phyloP scores from a whole-genome alignment of 2,888 invertebrate genomes.

The Nowickia ferox region DNA sequence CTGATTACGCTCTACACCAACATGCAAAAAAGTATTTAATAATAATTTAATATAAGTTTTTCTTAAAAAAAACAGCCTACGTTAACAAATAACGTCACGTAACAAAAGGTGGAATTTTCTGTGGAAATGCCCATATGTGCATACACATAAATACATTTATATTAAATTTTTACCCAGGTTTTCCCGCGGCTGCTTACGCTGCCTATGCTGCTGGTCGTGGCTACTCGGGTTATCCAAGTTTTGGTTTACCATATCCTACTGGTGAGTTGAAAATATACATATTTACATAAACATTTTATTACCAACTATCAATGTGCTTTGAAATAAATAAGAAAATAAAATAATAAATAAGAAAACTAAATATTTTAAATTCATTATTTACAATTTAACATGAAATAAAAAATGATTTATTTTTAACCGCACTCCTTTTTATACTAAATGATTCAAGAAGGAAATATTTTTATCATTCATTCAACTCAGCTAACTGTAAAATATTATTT shows the following conservation, averaged over 20 bases:
- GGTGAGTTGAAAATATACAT: conserved; percentile 86
- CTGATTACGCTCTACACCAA: too few species aligned
- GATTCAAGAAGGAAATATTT: not conserved
- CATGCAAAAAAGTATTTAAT: too few species aligned
- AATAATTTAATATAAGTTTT: too few species aligned
- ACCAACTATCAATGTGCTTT: not conserved
- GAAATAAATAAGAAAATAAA: not conserved
- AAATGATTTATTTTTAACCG: not conserved
- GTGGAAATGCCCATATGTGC: too few species aligned
- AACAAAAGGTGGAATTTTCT: too few species aligned
- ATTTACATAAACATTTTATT: not conserved
- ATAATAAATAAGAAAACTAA: not conserved
- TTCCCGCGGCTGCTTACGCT: conserved; percentile 97
- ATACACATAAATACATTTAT: too few species aligned
- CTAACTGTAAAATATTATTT: conserved; percentile 21
- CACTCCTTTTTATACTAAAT: not conserved
- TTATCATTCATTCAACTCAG: conserved; percentile 25
- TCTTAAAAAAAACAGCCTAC: too few species aligned
- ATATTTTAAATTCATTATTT: not conserved
- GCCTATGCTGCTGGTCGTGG: conserved; percentile 98
- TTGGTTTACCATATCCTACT: conserved; percentile 98
- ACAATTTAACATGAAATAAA: not conserved
- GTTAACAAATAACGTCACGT: too few species aligned
- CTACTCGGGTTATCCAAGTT: conserved; percentile 98
- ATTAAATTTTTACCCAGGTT: conserved; percentile 86